A percentile compares a stretch with the other conserved stretches of the same genome.
Conservation (phyloP, 2,888 invertebrate species). For the Drosophila neonasuta region DNA sequence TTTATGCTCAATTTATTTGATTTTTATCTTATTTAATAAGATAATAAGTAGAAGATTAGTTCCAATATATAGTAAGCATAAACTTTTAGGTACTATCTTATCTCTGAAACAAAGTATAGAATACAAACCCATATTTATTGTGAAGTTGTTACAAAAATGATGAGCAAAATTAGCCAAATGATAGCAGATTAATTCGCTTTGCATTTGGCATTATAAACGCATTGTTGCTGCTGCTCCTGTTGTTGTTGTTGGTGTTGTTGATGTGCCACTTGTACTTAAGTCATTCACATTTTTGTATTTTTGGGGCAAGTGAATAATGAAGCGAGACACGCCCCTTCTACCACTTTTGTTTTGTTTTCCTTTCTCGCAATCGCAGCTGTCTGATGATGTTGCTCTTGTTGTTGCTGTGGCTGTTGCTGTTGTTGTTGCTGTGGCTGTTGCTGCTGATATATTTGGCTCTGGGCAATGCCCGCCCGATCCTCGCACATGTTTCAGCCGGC, state of each 20-base stretch:
- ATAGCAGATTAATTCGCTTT: neutral
- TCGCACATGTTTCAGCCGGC: conserved; percentile 54
- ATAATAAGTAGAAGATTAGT: too few relatives aligned
- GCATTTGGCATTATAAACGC: conserved; percentile 1
- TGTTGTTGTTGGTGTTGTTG: neutral
- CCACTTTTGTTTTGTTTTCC: conserved; percentile 10
- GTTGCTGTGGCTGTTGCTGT: conserved; percentile 20
- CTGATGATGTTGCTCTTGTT: conserved; percentile 27
- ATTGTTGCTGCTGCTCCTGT: neutral
- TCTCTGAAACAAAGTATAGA: too few relatives aligned
- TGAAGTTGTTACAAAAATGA: neutral
- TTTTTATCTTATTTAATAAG: too few relatives aligned
- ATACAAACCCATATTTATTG: neutral
- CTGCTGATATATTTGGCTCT: conserved; percentile 42
- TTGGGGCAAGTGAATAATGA: conserved; percentile 52
- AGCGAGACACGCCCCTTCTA: conserved; percentile 49
- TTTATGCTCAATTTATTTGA: too few relatives aligned
- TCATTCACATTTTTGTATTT: conserved; percentile 26
- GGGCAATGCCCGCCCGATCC: conserved; percentile 49
- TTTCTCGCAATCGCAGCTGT: conserved; percentile 3
- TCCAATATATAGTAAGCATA: too few relatives aligned
- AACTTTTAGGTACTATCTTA: too few relatives aligned
- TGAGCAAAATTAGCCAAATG: neutral
- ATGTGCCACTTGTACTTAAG: conserved; percentile 15
- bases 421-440: conserved; percentile 18